phyloP scores from a whole-genome alignment of 1,140 invertebrate genomes.

The Colletes latitarsis region DNA sequence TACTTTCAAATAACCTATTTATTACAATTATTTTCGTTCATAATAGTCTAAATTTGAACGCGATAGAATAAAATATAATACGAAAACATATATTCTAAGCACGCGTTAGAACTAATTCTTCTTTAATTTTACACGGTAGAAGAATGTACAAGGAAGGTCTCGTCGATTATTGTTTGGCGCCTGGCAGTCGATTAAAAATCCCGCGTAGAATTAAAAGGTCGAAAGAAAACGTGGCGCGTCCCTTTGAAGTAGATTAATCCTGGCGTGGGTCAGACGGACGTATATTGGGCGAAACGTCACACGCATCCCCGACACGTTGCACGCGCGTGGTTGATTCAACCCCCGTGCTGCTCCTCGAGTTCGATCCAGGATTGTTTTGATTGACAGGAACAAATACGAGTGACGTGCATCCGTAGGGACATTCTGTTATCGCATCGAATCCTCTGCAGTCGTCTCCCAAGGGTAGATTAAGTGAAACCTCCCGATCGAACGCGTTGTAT shows the following conservation, averaged over 20 bases:
- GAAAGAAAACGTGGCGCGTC: neutral
- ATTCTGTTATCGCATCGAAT: constrained; percentile 47
- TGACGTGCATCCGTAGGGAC: constrained; percentile 41
- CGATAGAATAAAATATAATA: too few species aligned
- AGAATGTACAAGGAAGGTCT: too few species aligned
- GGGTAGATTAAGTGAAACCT: constrained; percentile 45
- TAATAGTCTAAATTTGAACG: too few species aligned
- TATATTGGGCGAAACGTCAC: constrained; percentile 56
- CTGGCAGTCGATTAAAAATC: neutral
- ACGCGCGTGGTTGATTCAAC: constrained; percentile 8
- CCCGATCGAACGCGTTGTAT: constrained; percentile 1
- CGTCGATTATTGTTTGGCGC: neutral
- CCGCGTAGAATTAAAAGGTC: neutral
- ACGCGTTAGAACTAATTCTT: too few species aligned
- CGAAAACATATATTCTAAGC: too few species aligned
- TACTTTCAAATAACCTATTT: too few species aligned
- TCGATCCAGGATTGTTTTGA: constrained; percentile 60
- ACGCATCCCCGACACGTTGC: constrained; percentile 13
- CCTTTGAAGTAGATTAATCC: constrained; percentile 57
- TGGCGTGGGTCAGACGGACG: constrained; percentile 37
- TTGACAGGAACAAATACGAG: constrained; percentile 69
- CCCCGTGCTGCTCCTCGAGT: constrained; percentile 11
- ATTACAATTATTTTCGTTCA: too few species aligned
- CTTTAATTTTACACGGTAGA: too few species aligned
- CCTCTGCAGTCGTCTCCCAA: constrained; percentile 15